Evolutionary conservation across 2,888 invertebrate genomes (phyloP).

Genomic region (Omphaloscelis lunosa): DNA sequence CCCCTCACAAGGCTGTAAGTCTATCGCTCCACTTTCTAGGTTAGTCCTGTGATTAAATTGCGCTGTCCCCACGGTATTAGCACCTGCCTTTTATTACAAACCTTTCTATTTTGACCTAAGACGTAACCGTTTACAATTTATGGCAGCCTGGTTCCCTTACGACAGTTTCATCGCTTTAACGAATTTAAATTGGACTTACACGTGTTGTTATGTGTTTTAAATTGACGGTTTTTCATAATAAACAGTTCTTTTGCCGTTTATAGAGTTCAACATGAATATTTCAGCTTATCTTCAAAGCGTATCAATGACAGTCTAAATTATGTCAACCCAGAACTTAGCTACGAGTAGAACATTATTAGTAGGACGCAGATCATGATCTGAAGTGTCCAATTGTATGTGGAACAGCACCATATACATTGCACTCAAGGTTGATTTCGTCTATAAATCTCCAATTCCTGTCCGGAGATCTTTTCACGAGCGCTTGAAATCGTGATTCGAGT

Average conservation of each 20-base stretch:
- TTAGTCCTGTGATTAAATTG: conserved; percentile 9
- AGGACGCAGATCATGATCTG: background rate
- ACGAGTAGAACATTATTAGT: background rate
- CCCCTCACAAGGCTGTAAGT: conserved; percentile 14
- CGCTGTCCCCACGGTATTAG: conserved; percentile 6
- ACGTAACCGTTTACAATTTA: conserved; percentile 18
- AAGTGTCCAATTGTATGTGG: too few relatives aligned
- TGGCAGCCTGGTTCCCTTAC: background rate
- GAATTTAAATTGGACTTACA: background rate
- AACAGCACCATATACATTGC: background rate
- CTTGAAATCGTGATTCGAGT: conserved; percentile 7
- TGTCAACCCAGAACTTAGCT: background rate
- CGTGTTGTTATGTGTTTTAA: conserved; percentile 1
- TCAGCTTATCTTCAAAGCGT: background rate
- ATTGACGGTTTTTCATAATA: background rate
- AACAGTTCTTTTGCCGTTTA: background rate
- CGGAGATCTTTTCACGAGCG: conserved; percentile 6
- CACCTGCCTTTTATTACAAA: conserved; percentile 28
- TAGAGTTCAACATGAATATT: background rate
- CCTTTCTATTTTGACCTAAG: conserved; percentile 1
- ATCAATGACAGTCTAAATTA: background rate
- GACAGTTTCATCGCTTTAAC: conserved; percentile 1
- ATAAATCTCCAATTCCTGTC: background rate
- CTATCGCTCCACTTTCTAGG: conserved; percentile 1
- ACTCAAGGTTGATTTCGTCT: background rate